These are phyloP conservation scores for Decapterus maruadsi DNA, from an alignment of 2,797 vertebrate genomes.

Conservation along the genomic window DNA sequence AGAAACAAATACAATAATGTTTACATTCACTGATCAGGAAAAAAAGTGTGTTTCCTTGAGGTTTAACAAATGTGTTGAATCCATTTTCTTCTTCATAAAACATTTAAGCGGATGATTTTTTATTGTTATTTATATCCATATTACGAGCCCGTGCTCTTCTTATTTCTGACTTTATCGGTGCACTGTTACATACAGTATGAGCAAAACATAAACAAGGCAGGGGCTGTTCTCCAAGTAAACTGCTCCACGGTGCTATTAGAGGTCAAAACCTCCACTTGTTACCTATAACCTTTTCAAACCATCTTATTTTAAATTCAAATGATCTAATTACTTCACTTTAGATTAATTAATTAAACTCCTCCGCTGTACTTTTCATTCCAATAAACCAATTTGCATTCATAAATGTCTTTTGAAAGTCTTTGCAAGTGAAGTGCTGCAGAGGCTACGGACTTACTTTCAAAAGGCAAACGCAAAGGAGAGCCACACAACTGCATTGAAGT, in stretches of 20 bases:
- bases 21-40: no score
- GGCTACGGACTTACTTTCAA: not conserved
- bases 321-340: not conserved
- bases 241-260: constrained; percentile 1
- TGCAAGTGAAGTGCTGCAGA: not conserved
- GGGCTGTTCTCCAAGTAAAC: constrained; percentile 9
- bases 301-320: not conserved
- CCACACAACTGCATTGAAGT: not conserved
- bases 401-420: not conserved
- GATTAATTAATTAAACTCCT: not conserved
- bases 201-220: constrained; percentile 6
- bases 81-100: not conserved
- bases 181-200: no score
- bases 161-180: not conserved
- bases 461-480: not conserved
- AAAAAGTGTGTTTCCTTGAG: not conserved
- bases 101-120: no score
- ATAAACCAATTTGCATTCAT: not conserved
- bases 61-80: not conserved
- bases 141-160: not conserved
- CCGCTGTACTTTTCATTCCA: not conserved
- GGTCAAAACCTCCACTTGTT: constrained; percentile 10
- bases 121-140: no score
- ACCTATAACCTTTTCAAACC: not conserved
- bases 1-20: no score